Percentiles rank a stretch among this genome's conserved stretches.
Evolutionary conservation across 2,113 vertebrate species (phyloP).

Genomic region (Xiphophorus hellerii): DNA sequence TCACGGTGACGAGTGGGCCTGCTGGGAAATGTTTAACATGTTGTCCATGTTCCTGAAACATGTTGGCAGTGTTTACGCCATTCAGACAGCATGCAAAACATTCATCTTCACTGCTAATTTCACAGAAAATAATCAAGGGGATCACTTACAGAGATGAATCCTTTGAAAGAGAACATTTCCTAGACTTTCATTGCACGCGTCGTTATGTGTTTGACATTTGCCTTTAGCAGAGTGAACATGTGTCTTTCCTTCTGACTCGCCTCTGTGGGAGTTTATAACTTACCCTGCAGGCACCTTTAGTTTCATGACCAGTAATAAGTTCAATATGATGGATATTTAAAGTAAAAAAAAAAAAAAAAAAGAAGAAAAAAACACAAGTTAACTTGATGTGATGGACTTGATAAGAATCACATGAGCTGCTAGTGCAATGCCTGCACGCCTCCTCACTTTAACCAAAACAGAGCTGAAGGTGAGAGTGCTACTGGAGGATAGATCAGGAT

Average conservation of each 20-base stretch:
- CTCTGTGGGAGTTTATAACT: slow-evolving; percentile 45
- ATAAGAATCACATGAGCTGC: slow-evolving; percentile 54
- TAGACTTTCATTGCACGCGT: slow-evolving; percentile 7
- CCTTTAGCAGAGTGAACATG: slow-evolving; percentile 5
- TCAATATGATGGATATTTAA: slow-evolving; percentile 62
- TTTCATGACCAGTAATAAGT: slow-evolving; percentile 60
- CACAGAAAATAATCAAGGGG: slow-evolving; percentile 50
- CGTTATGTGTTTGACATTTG: slow-evolving; percentile 15
- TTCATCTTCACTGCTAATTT: slow-evolving; percentile 37
- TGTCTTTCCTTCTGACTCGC: slow-evolving; percentile 31
- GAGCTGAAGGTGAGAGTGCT: slow-evolving; percentile 74
- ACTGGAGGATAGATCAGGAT: slow-evolving; percentile 64
- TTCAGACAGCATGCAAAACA: slow-evolving; percentile 43
- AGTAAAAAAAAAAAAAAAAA: slow-evolving; percentile 12
- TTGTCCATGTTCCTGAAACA: slow-evolving; percentile 50
- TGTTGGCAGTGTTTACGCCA: slow-evolving; percentile 63
- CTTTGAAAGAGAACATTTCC: slow-evolving; percentile 37
- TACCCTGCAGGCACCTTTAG: slow-evolving; percentile 28
- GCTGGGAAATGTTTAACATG: slow-evolving; percentile 57
- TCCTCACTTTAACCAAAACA: slow-evolving; percentile 71
- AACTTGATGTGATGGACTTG: slow-evolving; percentile 52
- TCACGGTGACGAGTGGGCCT: slow-evolving; percentile 28
- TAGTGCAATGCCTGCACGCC: slow-evolving; percentile 56
- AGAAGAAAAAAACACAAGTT: slow-evolving; percentile 42
- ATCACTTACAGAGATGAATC: slow-evolving; percentile 33